These are phyloP conservation scores for Panorpa germanica DNA, from an alignment of 2,888 invertebrate genomes.

Conservation along the genomic window DNA sequence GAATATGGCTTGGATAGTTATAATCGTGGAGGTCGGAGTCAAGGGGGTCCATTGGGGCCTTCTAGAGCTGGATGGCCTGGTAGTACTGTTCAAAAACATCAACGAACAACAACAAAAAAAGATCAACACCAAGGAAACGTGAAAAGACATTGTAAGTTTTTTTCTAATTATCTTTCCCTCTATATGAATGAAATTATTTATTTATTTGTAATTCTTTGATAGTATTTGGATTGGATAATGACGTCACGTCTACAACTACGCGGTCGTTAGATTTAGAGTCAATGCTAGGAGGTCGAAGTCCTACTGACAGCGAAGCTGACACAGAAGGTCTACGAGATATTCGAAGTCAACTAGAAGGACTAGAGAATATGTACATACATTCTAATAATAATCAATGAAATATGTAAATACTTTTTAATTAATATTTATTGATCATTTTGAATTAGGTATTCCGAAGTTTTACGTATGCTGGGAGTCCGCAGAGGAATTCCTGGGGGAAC, in stretches of 20 bases:
- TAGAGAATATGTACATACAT: slow-evolving; percentile 58
- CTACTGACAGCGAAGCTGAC: slow-evolving; percentile 55
- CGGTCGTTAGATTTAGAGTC: slow-evolving; percentile 60
- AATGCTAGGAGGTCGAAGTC: slow-evolving; percentile 44
- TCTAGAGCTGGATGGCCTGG: slow-evolving; percentile 15
- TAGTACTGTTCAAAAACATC: slow-evolving; percentile 13
- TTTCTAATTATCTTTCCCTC: slow-evolving; percentile 5
- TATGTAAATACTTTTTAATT: slow-evolving; percentile 2
- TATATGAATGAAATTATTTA: neutral
- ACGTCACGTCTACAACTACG: slow-evolving; percentile 62
- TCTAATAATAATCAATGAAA: slow-evolving; percentile 1
- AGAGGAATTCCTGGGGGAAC: slow-evolving; percentile 23
- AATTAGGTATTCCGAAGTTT: slow-evolving; percentile 40
- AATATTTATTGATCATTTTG: neutral
- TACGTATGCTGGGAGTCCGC: slow-evolving; percentile 26
- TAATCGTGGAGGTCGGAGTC: slow-evolving; percentile 21
- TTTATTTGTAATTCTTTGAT: slow-evolving; percentile 14
- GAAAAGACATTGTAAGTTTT: slow-evolving; percentile 14
- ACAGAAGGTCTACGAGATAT: slow-evolving; percentile 62
- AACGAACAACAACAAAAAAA: slow-evolving; percentile 11
- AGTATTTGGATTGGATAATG: slow-evolving; percentile 56
- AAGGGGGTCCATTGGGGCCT: slow-evolving; percentile 18
- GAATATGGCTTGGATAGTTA: slow-evolving; percentile 31
- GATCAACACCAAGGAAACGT: slow-evolving; percentile 14
- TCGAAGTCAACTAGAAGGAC: slow-evolving; percentile 58